Conservation (phyloP, 2,113 vertebrate species). For the Scartelaos histophorus region DNA sequence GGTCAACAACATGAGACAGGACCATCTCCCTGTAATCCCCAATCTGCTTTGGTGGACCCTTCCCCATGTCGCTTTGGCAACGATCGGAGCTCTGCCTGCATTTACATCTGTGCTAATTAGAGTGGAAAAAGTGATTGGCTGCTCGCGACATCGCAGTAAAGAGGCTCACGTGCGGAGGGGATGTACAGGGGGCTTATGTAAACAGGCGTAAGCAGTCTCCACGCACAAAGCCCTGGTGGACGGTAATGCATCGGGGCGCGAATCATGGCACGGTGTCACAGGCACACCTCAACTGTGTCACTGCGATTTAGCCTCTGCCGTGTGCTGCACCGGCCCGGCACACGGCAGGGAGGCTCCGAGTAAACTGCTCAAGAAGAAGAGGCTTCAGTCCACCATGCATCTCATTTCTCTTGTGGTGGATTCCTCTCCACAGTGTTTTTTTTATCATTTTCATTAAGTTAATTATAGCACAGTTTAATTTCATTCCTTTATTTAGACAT, state of each 20-base stretch:
- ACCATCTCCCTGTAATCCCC: constrained; percentile 21
- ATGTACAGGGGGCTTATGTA: constrained; percentile 2
- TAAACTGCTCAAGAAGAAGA: background rate
- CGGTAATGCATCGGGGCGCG: constrained; percentile 65
- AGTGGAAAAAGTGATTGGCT: constrained; percentile 78
- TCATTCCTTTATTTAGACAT: no score
- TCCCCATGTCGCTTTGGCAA: constrained; percentile 55
- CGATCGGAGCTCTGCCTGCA: constrained; percentile 51
- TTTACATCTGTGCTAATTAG: constrained; percentile 76
- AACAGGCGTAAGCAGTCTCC: constrained; percentile 19
- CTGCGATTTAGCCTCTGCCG: constrained; percentile 61
- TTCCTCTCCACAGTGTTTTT: no score
- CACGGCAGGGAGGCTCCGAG: constrained; percentile 28
- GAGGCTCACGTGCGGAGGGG: constrained; percentile 26
- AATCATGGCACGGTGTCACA: constrained; percentile 67
- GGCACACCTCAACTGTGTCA: constrained; percentile 69
- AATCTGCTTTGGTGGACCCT: constrained; percentile 29
- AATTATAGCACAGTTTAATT: no score
- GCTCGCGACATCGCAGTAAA: constrained; percentile 71
- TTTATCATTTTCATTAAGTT: no score
- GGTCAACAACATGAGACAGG: constrained; percentile 42
- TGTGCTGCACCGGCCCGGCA: constrained; percentile 49
- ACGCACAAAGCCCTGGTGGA: constrained; percentile 58
- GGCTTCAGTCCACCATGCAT: background rate
- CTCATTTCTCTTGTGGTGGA: no score